phyloP scores from a whole-genome alignment of 2,113 vertebrate species.

The Emydura subglobosa region DNA sequence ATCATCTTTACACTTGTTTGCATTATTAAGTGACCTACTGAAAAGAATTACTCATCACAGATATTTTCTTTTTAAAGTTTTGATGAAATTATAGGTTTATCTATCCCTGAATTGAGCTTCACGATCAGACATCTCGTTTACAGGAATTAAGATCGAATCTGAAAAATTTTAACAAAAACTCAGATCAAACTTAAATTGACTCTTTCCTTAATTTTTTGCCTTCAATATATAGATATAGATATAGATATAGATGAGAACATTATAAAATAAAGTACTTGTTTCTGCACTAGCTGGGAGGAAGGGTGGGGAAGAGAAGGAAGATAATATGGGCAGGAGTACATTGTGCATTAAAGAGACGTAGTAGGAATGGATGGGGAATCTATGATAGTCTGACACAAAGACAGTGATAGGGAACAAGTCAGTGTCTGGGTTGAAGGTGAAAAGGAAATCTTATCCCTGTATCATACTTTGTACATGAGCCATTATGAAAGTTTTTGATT shows the following conservation, averaged over 20 bases:
- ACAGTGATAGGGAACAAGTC: background rate
- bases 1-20: background rate
- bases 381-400: background rate
- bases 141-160: background rate
- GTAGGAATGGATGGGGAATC: background rate
- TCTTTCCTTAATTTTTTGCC: background rate
- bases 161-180: background rate
- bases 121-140: background rate
- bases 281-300: background rate
- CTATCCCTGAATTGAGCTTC: background rate
- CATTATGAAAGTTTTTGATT: background rate
- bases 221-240: background rate
- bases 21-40: background rate
- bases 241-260: background rate
- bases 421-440: background rate
- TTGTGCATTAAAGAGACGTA: rapidly evolving
- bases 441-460: background rate
- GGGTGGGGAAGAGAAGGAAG: background rate
- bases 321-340: background rate
- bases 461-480: background rate
- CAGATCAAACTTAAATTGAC: background rate
- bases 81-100: background rate
- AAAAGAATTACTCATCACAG: background rate
- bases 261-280: background rate
- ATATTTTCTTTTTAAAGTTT: background rate